These are phyloP conservation scores for Cheilosia vulpina DNA, from an alignment of 2,888 invertebrate genomes.

Conservation along the genomic window DNA sequence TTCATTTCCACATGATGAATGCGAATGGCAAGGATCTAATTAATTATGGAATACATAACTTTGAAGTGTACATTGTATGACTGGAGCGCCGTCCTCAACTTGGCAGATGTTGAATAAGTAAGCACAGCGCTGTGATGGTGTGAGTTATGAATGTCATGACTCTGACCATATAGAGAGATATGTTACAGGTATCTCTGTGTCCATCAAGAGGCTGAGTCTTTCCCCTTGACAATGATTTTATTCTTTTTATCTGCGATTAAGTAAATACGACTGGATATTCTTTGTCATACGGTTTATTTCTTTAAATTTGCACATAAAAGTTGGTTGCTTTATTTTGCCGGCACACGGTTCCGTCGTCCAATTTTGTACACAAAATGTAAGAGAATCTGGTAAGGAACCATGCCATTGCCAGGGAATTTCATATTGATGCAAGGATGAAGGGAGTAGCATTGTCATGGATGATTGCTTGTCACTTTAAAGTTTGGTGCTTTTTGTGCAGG, in stretches of 20 bases:
- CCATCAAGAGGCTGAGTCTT: conserved; percentile 22
- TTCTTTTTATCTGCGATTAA: conserved; percentile 15
- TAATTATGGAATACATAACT: conserved; percentile 52
- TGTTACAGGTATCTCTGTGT: background rate
- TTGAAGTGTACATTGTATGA: conserved; percentile 12
- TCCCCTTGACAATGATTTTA: conserved; percentile 46
- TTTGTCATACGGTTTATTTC: background rate
- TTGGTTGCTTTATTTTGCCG: background rate
- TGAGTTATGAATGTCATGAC: conserved; percentile 45
- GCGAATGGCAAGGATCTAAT: conserved; percentile 43
- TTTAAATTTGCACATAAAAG: background rate
- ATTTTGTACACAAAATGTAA: too few species aligned
- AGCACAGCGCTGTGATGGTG: conserved; percentile 8
- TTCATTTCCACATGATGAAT: conserved; percentile 34
- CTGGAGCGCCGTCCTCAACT: background rate
- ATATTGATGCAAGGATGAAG: too few species aligned
- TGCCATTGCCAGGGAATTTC: too few species aligned
- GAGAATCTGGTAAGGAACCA: too few species aligned
- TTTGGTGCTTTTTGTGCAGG: too few species aligned
- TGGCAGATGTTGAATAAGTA: conserved; percentile 9
- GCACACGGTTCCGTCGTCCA: background rate
- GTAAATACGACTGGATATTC: conserved; percentile 14
- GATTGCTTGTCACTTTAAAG: too few species aligned
- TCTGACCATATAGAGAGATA: background rate
- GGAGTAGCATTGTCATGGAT: too few species aligned